phyloP scores from a whole-genome alignment of 30 jellyfish, hydroid and myxozoan species.

The Phacellophora camtschatica region DNA sequence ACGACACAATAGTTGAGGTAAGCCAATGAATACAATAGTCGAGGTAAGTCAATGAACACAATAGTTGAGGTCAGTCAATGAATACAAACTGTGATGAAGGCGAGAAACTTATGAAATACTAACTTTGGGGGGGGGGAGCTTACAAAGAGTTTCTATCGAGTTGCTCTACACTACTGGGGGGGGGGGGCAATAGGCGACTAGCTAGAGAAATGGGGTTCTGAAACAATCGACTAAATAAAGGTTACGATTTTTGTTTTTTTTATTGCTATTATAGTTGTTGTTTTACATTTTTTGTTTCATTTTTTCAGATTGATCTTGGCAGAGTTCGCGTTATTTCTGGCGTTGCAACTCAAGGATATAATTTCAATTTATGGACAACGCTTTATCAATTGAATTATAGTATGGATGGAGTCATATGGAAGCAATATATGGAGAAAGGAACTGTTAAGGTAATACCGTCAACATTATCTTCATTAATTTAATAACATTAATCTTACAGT shows the following conservation, averaged over 20 bases:
- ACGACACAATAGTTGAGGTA: too few relatives aligned
- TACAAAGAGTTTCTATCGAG: background rate
- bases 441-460: constrained; percentile 73
- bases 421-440: constrained; percentile 59
- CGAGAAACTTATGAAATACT: background rate
- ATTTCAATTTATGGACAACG: constrained; percentile 75
- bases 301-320: constrained; percentile 84
- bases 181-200: too few relatives aligned
- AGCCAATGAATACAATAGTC: too few relatives aligned
- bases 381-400: constrained; percentile 79
- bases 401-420: constrained; percentile 75
- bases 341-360: constrained; percentile 93
- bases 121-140: background rate
- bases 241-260: too few relatives aligned
- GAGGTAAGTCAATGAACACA: too few relatives aligned
- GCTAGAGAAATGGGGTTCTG: too few relatives aligned
- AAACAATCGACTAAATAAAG: too few relatives aligned
- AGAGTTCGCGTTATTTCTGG: constrained; percentile 85
- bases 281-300: too few relatives aligned
- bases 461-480: too few relatives aligned
- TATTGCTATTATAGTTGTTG: too few relatives aligned
- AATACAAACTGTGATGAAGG: background rate
- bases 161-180: background rate
- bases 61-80: too few relatives aligned
- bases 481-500: too few relatives aligned